Evolutionary conservation across 2,888 invertebrate species (phyloP).

Genomic region (Coleophora flavipennella): DNA sequence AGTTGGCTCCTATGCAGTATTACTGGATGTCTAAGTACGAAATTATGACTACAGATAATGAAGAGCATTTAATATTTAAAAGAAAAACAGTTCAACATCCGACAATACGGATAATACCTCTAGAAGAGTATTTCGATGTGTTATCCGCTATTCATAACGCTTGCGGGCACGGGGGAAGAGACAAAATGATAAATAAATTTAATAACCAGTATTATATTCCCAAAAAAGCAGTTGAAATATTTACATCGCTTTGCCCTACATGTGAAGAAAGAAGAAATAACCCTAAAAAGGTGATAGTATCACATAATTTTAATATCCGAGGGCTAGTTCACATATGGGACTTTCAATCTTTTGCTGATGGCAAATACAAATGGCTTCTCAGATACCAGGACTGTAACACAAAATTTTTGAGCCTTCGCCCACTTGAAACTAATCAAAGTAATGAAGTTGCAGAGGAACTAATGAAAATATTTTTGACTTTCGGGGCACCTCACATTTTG

Average conservation of each 20-base stretch:
- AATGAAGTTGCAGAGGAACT: too few species aligned
- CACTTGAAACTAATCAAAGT: too few species aligned
- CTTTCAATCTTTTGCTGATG: too few species aligned
- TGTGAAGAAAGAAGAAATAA: constrained; percentile 17
- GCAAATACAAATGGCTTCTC: too few species aligned
- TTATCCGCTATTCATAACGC: constrained; percentile 11
- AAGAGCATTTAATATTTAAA: constrained; percentile 14
- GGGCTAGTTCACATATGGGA: constrained; percentile 25
- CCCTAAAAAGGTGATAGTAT: too few species aligned
- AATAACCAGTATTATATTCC: constrained; percentile 14
- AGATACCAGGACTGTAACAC: too few species aligned
- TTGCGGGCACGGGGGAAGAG: constrained; percentile 15
- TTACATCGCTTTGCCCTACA: constrained; percentile 14
- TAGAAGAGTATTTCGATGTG: constrained; percentile 12
- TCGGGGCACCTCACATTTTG: too few species aligned
- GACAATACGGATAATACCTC: constrained; percentile 12
- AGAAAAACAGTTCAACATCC: constrained; percentile 10
- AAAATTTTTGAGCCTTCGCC: too few species aligned
- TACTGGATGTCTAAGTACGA: constrained; percentile 9
- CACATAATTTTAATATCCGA: constrained; percentile 22
- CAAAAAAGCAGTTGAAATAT: constrained; percentile 16
- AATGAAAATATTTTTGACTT: too few species aligned
- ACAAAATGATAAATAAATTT: constrained; percentile 14
- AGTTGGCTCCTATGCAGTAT: constrained; percentile 2
- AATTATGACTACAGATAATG: neutral